phyloP scores from a whole-genome alignment of 1,140 invertebrate species.

The Drosophila dunni region DNA sequence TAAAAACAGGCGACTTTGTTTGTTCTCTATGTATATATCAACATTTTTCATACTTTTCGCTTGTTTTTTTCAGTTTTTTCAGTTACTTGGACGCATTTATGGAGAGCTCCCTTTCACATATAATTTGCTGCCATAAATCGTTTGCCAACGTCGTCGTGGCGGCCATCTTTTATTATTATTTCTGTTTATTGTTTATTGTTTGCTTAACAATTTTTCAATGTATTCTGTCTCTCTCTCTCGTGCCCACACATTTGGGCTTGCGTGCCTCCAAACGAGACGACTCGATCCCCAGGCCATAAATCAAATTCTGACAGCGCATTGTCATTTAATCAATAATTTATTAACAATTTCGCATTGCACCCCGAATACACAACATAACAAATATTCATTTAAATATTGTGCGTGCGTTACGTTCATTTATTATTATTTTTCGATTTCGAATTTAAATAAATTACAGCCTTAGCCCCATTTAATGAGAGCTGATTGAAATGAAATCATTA shows the following conservation, averaged over 20 bases:
- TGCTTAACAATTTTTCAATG: conserved; percentile 75
- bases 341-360: conserved; percentile 66
- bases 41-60: conserved; percentile 1
- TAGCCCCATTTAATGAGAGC: conserved; percentile 22
- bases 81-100: conserved; percentile 52
- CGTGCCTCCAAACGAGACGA: conserved; percentile 51
- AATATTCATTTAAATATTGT: conserved; percentile 24
- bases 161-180: conserved; percentile 67
- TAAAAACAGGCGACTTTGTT: conserved; percentile 57
- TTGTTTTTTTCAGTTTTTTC: conserved; percentile 26
- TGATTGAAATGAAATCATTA: conserved; percentile 31
- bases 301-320: conserved; percentile 80
- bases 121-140: conserved; percentile 74
- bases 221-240: conserved; percentile 27
- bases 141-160: conserved; percentile 36
- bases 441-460: conserved; percentile 44
- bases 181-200: conserved; percentile 59
- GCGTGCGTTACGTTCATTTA: conserved; percentile 18
- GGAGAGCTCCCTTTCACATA: conserved; percentile 45
- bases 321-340: conserved; percentile 84
- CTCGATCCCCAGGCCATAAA: conserved; percentile 60
- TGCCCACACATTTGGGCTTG: conserved; percentile 60
- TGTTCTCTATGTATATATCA: conserved; percentile 8
- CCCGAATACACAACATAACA: conserved; percentile 3
- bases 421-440: conserved; percentile 7